These are phyloP conservation scores for Crotophaga sulcirostris DNA, from an alignment of 2,113 vertebrate species.

Conservation along the genomic window DNA sequence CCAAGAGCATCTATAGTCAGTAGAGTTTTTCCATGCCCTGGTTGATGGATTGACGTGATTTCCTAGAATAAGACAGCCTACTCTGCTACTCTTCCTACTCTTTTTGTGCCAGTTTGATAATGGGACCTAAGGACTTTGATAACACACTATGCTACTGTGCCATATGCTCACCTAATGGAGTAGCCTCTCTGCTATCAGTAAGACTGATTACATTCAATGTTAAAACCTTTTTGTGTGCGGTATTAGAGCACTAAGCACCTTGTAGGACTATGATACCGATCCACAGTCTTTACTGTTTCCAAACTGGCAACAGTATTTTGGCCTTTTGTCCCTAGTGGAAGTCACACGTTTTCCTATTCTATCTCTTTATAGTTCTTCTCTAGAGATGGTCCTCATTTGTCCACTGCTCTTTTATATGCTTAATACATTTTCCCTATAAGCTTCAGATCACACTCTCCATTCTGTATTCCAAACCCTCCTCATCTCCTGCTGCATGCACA, in stretches of 20 bases:
- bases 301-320: background rate
- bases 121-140: background rate
- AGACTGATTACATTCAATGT: background rate
- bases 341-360: background rate
- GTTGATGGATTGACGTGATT: slow-evolving; percentile 36
- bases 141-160: background rate
- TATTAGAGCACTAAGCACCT: background rate
- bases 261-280: background rate
- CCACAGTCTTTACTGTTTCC: background rate
- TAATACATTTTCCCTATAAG: background rate
- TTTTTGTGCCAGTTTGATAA: slow-evolving; percentile 1
- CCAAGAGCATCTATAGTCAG: background rate
- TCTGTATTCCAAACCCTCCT: slow-evolving; percentile 27
- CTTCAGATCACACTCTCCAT: background rate
- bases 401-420: background rate
- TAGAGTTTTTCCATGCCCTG: background rate
- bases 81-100: slow-evolving; percentile 19
- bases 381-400: background rate
- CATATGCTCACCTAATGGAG: background rate
- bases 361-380: background rate
- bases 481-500: slow-evolving; percentile 3
- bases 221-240: background rate
- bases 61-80: background rate
- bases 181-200: background rate
- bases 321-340: background rate